These are phyloP conservation scores for Synergus itoensis DNA, from an alignment of 2,888 invertebrate genomes.

Conservation along the genomic window DNA sequence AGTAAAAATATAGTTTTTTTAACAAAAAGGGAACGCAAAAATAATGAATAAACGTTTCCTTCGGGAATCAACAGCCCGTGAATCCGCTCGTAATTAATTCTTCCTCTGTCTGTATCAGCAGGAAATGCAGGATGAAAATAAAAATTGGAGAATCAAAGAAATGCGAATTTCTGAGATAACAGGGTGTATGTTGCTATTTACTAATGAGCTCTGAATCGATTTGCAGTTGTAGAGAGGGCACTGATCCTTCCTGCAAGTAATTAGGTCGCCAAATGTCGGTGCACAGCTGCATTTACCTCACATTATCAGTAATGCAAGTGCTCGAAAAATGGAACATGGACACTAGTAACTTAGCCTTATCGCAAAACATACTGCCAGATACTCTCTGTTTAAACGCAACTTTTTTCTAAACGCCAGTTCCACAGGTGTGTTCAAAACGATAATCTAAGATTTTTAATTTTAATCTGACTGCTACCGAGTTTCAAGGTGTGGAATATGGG, in stretches of 20 bases:
- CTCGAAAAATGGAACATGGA: background rate
- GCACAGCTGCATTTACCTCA: background rate
- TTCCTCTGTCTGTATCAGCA: conserved; percentile 17
- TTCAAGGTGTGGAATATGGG: no score
- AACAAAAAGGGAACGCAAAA: background rate
- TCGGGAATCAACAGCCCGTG: conserved; percentile 6
- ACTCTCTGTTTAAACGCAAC: background rate
- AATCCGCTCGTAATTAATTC: conserved; percentile 32
- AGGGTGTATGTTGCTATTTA: background rate
- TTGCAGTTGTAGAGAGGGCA: conserved; percentile 6
- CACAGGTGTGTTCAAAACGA: background rate
- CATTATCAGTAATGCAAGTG: background rate
- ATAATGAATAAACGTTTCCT: conserved; percentile 37
- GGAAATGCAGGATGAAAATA: conserved; percentile 24
- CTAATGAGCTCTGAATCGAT: conserved; percentile 36
- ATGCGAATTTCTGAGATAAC: conserved; percentile 19
- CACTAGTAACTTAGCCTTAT: background rate
- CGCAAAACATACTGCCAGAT: background rate
- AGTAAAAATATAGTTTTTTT: background rate
- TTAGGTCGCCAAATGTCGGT: conserved; percentile 21
- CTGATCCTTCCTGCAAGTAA: conserved; percentile 26
- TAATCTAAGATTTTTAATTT: no score
- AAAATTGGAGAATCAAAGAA: conserved; percentile 20
- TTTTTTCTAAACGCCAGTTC: background rate
- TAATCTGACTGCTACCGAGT: no score